Percentiles rank a stretch among this genome's conserved stretches.
phyloP scores from a whole-genome alignment of 92 coral and sea anemone genomes.

The Blastomussa wellsi region DNA sequence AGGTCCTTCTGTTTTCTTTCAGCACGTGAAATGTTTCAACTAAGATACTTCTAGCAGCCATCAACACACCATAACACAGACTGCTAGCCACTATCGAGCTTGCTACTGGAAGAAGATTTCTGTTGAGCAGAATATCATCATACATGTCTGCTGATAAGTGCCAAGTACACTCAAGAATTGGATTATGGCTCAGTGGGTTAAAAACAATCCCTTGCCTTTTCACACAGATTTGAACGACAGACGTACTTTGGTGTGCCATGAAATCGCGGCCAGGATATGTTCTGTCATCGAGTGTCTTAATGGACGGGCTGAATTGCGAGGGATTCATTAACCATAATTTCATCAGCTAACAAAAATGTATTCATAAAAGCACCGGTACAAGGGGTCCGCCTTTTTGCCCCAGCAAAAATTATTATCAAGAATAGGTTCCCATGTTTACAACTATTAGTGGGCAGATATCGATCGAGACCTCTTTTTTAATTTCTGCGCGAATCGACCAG shows the following conservation, averaged over 20 bases:
- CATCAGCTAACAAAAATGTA: neutral
- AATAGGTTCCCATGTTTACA: neutral
- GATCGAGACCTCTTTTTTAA: neutral
- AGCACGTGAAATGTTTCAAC: neutral
- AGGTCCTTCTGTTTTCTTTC: neutral
- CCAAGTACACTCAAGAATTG: neutral
- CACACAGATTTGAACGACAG: neutral
- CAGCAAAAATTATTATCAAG: neutral
- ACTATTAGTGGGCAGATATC: neutral
- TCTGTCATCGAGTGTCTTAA: conserved; percentile 18
- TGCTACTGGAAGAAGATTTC: neutral
- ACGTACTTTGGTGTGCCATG: neutral
- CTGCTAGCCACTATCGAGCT: neutral
- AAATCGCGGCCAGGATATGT: neutral
- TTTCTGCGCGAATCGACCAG: neutral
- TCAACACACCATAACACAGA: neutral
- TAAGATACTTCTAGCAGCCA: neutral
- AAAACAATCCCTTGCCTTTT: neutral
- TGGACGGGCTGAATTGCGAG: conserved; percentile 1
- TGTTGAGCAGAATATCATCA: neutral
- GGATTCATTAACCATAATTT: neutral
- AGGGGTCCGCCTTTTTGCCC: neutral
- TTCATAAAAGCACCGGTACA: neutral
- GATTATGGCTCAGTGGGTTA: too few species aligned
- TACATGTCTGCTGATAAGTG: neutral